Percentiles rank a stretch among this genome's conserved stretches.
Conservation (phyloP, 2,113 vertebrate species). For the Microtus pennsylvanicus region DNA sequence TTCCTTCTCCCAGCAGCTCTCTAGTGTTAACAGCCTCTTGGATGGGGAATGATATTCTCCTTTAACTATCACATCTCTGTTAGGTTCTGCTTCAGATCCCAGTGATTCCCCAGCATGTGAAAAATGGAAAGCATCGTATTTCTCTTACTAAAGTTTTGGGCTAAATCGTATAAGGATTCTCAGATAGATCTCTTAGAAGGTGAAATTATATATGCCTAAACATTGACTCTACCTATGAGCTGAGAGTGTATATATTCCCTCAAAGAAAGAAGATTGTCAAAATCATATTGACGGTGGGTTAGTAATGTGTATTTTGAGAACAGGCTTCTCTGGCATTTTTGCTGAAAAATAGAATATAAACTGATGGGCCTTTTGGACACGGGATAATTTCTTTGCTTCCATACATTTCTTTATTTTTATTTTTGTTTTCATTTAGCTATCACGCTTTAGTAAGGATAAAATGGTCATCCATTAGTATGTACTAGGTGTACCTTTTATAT, state of each 20-base stretch:
- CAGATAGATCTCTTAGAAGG: background rate
- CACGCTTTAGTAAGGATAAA: slow-evolving; percentile 1
- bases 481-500: background rate
- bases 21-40: background rate
- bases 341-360: background rate
- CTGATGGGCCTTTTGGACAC: background rate
- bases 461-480: background rate
- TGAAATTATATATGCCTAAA: background rate
- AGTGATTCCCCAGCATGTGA: background rate
- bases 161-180: background rate
- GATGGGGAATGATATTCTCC: background rate
- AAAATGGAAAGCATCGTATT: background rate
- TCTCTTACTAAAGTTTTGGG: background rate
- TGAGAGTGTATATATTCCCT: background rate
- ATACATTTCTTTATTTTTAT: background rate
- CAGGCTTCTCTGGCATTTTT: background rate
- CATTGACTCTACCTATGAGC: background rate
- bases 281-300: background rate
- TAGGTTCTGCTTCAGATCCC: background rate
- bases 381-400: background rate
- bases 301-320: background rate
- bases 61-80: background rate
- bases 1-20: background rate
- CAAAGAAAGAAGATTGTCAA: background rate
- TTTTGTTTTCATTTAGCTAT: background rate